These are phyloP conservation scores for Synergus umbraculus DNA, from an alignment of 2,888 invertebrate species.

Conservation along the genomic window DNA sequence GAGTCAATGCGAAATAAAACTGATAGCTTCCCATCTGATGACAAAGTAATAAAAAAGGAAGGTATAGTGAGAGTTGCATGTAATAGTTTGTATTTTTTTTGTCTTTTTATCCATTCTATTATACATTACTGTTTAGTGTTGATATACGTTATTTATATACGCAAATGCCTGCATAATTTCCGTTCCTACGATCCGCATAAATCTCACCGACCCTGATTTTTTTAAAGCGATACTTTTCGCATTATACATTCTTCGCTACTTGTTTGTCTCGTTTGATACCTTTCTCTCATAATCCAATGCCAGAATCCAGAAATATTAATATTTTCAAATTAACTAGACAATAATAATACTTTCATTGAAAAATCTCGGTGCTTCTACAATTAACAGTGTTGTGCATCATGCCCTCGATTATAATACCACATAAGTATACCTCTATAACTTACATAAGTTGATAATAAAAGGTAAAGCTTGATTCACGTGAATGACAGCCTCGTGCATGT, in stretches of 20 bases:
- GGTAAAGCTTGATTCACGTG: conserved; percentile 21
- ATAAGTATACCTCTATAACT: conserved; percentile 4
- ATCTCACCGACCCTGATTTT: conserved; percentile 30
- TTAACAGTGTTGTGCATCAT: background rate
- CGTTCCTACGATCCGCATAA: conserved; percentile 26
- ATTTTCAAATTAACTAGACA: background rate
- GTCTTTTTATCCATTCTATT: background rate
- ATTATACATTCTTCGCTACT: background rate
- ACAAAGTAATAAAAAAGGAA: background rate
- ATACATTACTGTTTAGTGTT: background rate
- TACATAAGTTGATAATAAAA: conserved; percentile 30
- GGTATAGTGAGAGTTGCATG: background rate
- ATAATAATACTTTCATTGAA: conserved; percentile 1
- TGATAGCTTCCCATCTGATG: conserved; percentile 7
- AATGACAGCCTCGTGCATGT: conserved; percentile 28
- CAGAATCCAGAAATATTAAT: conserved; percentile 10
- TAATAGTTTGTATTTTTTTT: background rate
- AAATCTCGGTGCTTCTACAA: background rate
- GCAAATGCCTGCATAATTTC: conserved; percentile 34
- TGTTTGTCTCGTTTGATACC: conserved; percentile 5
- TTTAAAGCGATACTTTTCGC: conserved; percentile 18
- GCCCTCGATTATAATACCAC: conserved; percentile 18
- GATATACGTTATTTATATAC: conserved; percentile 16
- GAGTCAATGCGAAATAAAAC: background rate
- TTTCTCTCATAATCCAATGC: conserved; percentile 9